A percentile compares a stretch with the other conserved stretches of the same genome.
Evolutionary conservation across 2,797 vertebrate species (phyloP).

Genomic region (Gymnothorax javanicus): DNA sequence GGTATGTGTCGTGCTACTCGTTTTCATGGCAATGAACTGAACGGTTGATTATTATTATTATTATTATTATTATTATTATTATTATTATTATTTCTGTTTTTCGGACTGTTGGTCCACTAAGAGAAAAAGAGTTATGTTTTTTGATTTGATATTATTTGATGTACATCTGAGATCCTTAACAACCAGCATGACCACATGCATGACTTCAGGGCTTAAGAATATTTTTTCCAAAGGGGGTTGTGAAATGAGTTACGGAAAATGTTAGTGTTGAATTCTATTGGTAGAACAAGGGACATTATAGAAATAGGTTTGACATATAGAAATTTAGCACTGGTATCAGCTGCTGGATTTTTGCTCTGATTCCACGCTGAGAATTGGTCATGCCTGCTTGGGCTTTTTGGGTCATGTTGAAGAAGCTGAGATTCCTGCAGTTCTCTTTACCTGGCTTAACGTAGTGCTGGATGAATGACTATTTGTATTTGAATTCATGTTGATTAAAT

Average conservation of each 20-base stretch:
- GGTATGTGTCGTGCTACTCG: constrained; percentile 73
- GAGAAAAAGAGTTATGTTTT: not conserved
- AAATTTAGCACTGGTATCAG: not conserved
- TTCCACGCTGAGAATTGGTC: not conserved
- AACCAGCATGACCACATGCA: not conserved
- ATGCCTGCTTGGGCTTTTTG: not conserved
- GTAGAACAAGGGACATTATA: not conserved
- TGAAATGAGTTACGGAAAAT: not conserved
- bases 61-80: not conserved
- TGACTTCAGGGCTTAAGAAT: not conserved
- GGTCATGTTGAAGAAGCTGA: not conserved
- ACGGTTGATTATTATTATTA: not conserved
- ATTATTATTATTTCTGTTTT: not conserved
- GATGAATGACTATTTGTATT: not conserved
- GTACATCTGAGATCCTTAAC: not conserved
- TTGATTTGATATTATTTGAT: not conserved
- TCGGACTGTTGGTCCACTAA: not conserved
- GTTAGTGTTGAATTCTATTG: not conserved
- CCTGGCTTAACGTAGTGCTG: not conserved
- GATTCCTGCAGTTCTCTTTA: not conserved
- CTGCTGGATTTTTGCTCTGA: not conserved
- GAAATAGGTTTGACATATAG: not conserved
- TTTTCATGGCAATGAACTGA: not conserved
- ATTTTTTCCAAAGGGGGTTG: not conserved
- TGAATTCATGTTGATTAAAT: not conserved